Conservation (phyloP, 2,797 vertebrate genomes). For the Adelosebastes latens region DNA sequence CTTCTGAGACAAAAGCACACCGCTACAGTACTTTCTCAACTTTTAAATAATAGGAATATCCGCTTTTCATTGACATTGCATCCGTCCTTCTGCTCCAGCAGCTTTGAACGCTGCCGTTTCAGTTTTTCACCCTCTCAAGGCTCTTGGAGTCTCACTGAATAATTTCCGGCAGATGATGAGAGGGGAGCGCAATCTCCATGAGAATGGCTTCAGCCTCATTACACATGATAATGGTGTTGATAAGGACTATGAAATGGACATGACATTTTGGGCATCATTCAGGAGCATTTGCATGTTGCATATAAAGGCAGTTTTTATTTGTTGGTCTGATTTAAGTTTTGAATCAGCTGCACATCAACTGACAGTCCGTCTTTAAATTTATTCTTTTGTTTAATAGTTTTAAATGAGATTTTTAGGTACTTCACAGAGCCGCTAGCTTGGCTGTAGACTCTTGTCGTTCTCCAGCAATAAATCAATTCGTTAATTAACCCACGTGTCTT, state of each 20-base stretch:
- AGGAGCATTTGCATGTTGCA: slow-evolving; percentile 48
- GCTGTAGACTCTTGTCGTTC: background rate
- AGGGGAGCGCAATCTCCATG: slow-evolving; percentile 48
- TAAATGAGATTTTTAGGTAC: background rate
- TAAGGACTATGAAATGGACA: slow-evolving; percentile 40
- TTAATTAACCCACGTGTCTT: background rate
- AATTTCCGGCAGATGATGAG: slow-evolving; percentile 3
- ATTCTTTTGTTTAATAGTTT: background rate
- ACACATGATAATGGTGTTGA: slow-evolving; percentile 47
- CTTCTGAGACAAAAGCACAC: background rate
- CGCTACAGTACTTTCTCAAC: background rate
- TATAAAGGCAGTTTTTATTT: slow-evolving; percentile 12
- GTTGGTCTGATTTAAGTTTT: background rate
- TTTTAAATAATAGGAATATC: background rate
- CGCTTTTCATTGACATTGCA: background rate
- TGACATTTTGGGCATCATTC: slow-evolving; percentile 44
- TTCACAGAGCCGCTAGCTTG: background rate
- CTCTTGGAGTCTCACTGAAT: slow-evolving; percentile 23
- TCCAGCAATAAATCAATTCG: background rate
- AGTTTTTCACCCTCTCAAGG: slow-evolving; percentile 1
- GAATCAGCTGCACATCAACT: background rate
- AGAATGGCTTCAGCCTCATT: slow-evolving; percentile 52
- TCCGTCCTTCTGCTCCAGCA: background rate
- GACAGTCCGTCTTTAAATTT: background rate
- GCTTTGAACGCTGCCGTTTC: background rate